These are phyloP conservation scores for Caenorhabditis latens DNA, from an alignment of 1,140 invertebrate species.

Conservation along the genomic window DNA sequence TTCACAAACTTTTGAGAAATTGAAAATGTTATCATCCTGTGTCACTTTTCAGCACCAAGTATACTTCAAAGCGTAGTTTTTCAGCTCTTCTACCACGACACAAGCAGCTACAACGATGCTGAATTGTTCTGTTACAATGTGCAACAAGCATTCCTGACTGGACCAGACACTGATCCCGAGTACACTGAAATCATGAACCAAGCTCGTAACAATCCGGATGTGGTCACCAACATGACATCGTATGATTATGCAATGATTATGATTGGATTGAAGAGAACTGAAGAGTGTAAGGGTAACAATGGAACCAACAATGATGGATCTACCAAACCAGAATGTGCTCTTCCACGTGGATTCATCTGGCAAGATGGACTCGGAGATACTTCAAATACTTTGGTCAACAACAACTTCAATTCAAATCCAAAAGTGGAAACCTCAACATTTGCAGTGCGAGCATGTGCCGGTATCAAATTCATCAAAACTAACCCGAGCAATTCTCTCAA, in stretches of 20 bases:
- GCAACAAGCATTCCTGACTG: conserved; percentile 7
- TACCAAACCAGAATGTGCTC: not conserved
- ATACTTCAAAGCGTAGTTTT: too few relatives aligned
- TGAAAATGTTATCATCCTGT: too few relatives aligned
- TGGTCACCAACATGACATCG: not conserved
- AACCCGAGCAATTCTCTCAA: not conserved
- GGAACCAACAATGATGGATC: not conserved
- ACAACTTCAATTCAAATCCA: not conserved
- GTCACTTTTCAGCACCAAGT: too few relatives aligned
- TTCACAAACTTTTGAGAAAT: too few relatives aligned
- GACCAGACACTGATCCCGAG: not conserved
- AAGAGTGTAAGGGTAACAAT: not conserved
- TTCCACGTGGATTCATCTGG: conserved; percentile 31
- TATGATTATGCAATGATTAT: not conserved
- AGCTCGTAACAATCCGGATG: not conserved
- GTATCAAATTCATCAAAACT: not conserved
- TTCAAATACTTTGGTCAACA: conserved; percentile 18
- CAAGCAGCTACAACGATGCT: conserved; percentile 1
- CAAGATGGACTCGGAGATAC: conserved; percentile 25
- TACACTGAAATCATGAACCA: conserved; percentile 7
- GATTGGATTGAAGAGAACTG: conserved; percentile 27
- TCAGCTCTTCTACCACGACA: conserved; percentile 31
- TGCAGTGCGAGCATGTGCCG: not conserved
- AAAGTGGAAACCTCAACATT: conserved; percentile 5
- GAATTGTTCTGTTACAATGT: not conserved